Evolutionary conservation across 2,113 vertebrate species (phyloP), one percentile per base, ranked within the genome.

Genomic region (Dicrurus megarhynchus): DNA sequence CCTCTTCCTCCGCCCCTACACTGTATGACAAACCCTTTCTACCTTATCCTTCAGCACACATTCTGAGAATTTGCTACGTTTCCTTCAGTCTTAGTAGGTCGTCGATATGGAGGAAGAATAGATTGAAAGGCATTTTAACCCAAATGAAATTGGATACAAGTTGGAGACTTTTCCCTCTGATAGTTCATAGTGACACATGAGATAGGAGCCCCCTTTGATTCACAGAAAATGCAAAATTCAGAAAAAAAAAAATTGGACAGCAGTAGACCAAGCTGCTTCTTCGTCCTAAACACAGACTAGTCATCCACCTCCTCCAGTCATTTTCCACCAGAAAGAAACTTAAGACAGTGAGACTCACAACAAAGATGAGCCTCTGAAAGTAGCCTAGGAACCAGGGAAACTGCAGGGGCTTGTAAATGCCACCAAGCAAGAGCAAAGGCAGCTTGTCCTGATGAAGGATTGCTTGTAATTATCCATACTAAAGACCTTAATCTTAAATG

Each of bases 401-500:
- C 42, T 39, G 20, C 17, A 82, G 33, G 33, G 13, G 12, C 27
- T 90, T 39, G 14, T 47, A 75, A 47, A 82, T 50, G 11, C 53
- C 70, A 67, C 5, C 21, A 4, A 52, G 33, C 56, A 93, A 68
- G 65, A 87, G 59, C 11, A 0, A 87, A 87, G 76, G 50, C 89
- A 95, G 73, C 64, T 91, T 77, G 63, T 67, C 32, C 64, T 50
- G 52, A 67, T 49, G 68, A 69, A 61, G 64, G 80, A 93, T 94
- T 91, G 55, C 50, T 89, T 65, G 80, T 60, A 86, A 92, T 91
- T 91, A 94, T 88, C 93, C 64, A 30, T 57, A 33, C 68, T 91
- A 89, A 91, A 93, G 68, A 67, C 76, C 26, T 74, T 94, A 95
- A 94, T 81, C 87, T 91, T 92, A 81, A 91, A 77, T 44, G 50